These are phyloP conservation scores for Oligia fasciuncula DNA, from an alignment of 2,888 invertebrate species.

Conservation along the genomic window DNA sequence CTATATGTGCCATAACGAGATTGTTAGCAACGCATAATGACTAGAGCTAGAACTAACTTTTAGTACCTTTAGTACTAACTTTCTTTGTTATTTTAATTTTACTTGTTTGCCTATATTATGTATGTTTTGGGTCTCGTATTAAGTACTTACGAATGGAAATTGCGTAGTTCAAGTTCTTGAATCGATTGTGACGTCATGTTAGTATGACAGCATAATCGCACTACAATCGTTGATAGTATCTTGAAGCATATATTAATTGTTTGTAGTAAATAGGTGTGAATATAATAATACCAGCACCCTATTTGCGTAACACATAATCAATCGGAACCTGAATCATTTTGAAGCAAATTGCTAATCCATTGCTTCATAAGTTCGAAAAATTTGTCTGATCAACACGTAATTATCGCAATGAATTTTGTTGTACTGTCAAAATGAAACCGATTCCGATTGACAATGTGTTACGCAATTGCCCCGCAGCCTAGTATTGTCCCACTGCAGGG, in stretches of 20 bases:
- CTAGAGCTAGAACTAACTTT: slow-evolving; percentile 9
- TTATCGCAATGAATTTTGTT: too few species aligned
- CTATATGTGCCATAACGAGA: slow-evolving; percentile 39
- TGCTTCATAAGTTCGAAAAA: too few species aligned
- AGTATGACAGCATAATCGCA: slow-evolving; percentile 26
- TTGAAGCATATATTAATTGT: slow-evolving; percentile 1
- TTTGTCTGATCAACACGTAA: too few species aligned
- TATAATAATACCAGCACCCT: neutral
- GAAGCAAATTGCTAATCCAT: too few species aligned
- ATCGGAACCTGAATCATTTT: too few species aligned
- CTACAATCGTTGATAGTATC: slow-evolving; percentile 25
- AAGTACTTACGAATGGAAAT: slow-evolving; percentile 17
- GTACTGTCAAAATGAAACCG: too few species aligned
- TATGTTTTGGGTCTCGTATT: slow-evolving; percentile 22
- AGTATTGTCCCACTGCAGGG: neutral
- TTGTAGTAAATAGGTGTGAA: neutral
- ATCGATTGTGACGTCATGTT: slow-evolving; percentile 29
- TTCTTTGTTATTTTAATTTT: slow-evolving; percentile 53
- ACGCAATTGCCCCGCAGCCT: neutral
- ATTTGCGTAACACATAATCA: too few species aligned
- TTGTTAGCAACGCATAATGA: slow-evolving; percentile 50
- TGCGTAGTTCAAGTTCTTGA: slow-evolving; percentile 35
- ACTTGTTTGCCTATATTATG: slow-evolving; percentile 16
- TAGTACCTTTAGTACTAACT: slow-evolving; percentile 27
- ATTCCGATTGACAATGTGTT: too few species aligned